Evolutionary conservation across 2,797 vertebrate genomes (phyloP).

Genomic region (Malurus leucopterus): DNA sequence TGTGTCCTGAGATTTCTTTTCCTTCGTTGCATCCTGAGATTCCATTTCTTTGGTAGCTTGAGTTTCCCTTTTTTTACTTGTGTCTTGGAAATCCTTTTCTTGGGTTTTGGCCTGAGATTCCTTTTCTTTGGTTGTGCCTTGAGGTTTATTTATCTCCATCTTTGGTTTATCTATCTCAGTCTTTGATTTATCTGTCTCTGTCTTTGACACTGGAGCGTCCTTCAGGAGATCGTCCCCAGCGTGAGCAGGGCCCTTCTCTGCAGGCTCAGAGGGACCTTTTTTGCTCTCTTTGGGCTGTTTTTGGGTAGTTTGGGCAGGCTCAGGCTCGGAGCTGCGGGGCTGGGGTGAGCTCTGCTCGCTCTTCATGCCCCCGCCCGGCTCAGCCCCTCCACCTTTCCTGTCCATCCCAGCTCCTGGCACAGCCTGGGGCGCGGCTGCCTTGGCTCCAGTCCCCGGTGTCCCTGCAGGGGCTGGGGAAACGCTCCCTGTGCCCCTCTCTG

Average conservation of each 20-base stretch:
- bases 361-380: not conserved
- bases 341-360: not conserved
- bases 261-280: not conserved
- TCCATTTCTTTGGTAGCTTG: not conserved
- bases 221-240: not conserved
- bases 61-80: fast-evolving
- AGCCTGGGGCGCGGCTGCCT: not conserved
- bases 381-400: not conserved
- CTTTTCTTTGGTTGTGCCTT: not conserved
- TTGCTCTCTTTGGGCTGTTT: not conserved
- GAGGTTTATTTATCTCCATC: not conserved
- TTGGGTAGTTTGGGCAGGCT: not conserved
- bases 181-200: not conserved
- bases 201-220: fast-evolving
- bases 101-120: not conserved
- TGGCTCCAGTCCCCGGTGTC: not conserved
- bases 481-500: not conserved
- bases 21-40: fast-evolving
- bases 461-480: not conserved
- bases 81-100: not conserved
- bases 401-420: not conserved
- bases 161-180: not conserved
- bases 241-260: not conserved
- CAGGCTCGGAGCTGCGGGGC: not conserved
- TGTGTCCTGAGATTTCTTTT: not conserved